Evolutionary conservation across 2,888 invertebrate species (phyloP).

Genomic region (Tigriopus californicus): DNA sequence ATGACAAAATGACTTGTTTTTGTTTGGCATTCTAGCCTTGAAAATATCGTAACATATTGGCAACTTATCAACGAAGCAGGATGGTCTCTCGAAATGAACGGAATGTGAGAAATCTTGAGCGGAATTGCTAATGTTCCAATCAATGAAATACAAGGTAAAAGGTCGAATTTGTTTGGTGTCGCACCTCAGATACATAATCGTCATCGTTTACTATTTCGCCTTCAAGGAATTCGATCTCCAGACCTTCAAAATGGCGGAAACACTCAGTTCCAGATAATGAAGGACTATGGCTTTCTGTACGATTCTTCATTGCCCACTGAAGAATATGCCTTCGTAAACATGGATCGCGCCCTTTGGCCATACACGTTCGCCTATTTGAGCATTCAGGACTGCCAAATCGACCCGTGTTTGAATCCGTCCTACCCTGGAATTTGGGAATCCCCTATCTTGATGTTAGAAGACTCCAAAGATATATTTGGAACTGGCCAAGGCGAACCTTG

Average conservation of each 20-base stretch:
- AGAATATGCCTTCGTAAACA: conserved; percentile 23
- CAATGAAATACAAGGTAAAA: conserved; percentile 19
- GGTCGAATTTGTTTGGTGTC: too few species aligned
- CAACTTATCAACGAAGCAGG: conserved; percentile 32
- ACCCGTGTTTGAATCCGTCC: conserved; percentile 38
- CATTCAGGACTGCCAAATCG: conserved; percentile 35
- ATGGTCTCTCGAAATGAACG: conserved; percentile 38
- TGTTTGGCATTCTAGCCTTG: conserved; percentile 36
- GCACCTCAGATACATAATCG: too few species aligned
- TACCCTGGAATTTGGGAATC: conserved; percentile 43
- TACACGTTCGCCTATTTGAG: conserved; percentile 44
- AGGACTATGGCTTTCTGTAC: conserved; percentile 32
- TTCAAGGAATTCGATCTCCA: conserved; percentile 34
- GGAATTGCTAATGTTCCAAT: conserved; percentile 35
- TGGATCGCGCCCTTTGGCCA: conserved; percentile 39
- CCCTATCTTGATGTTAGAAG: conserved; percentile 41
- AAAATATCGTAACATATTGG: conserved; percentile 39
- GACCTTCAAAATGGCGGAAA: conserved; percentile 41
- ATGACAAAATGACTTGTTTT: too few species aligned
- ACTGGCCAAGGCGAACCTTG: too few species aligned
- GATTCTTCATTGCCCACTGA: conserved; percentile 43
- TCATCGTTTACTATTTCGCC: too few species aligned
- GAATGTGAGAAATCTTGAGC: conserved; percentile 35
- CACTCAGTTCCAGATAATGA: conserved; percentile 37
- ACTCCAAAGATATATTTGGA: conserved; percentile 21